Percentiles rank a stretch among this genome's conserved stretches.
These are phyloP conservation scores for Bugula neritina DNA, from an alignment of 2,888 invertebrate genomes.

Conservation along the genomic window DNA sequence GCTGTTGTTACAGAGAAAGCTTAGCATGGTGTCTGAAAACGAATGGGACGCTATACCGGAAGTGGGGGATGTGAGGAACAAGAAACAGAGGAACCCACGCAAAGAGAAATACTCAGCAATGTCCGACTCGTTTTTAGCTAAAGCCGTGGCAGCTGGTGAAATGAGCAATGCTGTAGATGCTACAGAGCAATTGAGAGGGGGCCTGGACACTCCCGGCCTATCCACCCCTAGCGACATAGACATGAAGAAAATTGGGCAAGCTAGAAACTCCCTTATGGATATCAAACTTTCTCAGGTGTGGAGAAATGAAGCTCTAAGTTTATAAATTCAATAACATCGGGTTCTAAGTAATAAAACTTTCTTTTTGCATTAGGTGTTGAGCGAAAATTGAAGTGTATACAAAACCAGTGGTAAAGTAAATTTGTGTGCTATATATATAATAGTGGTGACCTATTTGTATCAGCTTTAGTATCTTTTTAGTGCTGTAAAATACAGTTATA, in stretches of 20 bases:
- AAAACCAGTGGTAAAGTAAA: too few species aligned
- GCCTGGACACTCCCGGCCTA: slow-evolving; percentile 47
- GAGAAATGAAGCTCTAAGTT: too few species aligned
- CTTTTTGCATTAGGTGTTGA: too few species aligned
- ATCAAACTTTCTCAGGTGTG: slow-evolving; percentile 82
- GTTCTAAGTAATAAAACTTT: too few species aligned
- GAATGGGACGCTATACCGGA: slow-evolving; percentile 97
- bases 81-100: slow-evolving; percentile 88
- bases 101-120: slow-evolving; percentile 94
- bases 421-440: too few species aligned
- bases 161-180: slow-evolving; percentile 41
- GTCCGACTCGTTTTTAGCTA: slow-evolving; percentile 88
- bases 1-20: slow-evolving; percentile 50
- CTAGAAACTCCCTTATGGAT: slow-evolving; percentile 96
- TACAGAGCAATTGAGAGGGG: slow-evolving; percentile 40
- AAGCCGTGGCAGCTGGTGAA: slow-evolving; percentile 59
- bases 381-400: too few species aligned
- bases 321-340: too few species aligned
- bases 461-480: too few species aligned
- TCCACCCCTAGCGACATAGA: slow-evolving; percentile 72
- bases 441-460: too few species aligned
- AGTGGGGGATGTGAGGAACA: slow-evolving; percentile 96
- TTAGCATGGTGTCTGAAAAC: slow-evolving; percentile 68
- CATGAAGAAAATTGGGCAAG: slow-evolving; percentile 95
- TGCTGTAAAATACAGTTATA: too few species aligned